These are phyloP conservation scores for Antedon mediterranea DNA, from an alignment of 53 echinoderm and acorn worm genomes.

Conservation along the genomic window DNA sequence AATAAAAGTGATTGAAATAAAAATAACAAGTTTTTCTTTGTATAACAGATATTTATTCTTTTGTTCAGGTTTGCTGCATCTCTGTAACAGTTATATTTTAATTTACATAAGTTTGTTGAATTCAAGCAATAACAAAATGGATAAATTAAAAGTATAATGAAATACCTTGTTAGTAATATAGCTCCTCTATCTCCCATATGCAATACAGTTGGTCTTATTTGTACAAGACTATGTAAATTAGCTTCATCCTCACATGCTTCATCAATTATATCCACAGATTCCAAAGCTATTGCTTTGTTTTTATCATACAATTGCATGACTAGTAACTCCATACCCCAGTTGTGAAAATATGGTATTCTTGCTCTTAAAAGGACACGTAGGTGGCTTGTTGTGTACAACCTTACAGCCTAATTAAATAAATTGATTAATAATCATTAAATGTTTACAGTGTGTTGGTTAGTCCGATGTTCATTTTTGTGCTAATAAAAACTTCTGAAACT, in stretches of 20 bases:
- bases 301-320: conserved; percentile 80
- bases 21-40: no score
- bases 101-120: no score
- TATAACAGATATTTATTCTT: no score
- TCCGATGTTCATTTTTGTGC: no score
- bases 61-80: no score
- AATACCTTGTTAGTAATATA: conserved; percentile 72
- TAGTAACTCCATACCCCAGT: conserved; percentile 82
- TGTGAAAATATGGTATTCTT: conserved; percentile 77
- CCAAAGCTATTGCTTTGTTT: conserved; percentile 34
- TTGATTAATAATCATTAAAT: no score
- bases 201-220: conserved; percentile 77
- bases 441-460: no score
- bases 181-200: conserved; percentile 93
- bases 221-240: conserved; percentile 80
- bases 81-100: no score
- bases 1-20: no score
- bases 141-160: not conserved
- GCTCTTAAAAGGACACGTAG: conserved; percentile 65
- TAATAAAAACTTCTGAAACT: no score
- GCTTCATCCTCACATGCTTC: conserved; percentile 93
- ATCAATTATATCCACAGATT: conserved; percentile 72
- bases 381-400: conserved; percentile 75
- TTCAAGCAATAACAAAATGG: no score
- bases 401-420: conserved; percentile 33